Evolutionary conservation across 2,797 vertebrate genomes (phyloP).

Genomic region (Hippopotamyrus pictus): DNA sequence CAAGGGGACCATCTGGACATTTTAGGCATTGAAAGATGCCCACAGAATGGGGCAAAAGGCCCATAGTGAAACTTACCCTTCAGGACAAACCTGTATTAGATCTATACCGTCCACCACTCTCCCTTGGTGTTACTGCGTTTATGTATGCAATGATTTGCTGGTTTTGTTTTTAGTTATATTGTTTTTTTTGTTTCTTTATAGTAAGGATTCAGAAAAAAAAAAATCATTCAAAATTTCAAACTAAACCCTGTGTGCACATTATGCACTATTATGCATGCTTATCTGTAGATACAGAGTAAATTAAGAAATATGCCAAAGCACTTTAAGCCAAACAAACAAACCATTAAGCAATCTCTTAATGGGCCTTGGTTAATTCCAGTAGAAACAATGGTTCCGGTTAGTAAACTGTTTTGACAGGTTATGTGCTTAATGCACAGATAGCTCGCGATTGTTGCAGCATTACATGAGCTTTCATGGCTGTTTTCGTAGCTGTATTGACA

Average conservation of each 20-base stretch:
- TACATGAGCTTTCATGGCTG: background rate
- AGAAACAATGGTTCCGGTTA: background rate
- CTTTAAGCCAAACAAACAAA: background rate
- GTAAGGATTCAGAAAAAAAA: background rate
- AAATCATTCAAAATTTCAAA: background rate
- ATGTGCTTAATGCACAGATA: background rate
- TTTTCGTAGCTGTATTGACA: background rate
- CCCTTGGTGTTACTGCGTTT: background rate
- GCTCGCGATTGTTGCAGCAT: background rate
- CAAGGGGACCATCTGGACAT: conserved; percentile 14
- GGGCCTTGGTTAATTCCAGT: background rate
- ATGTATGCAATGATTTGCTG: background rate
- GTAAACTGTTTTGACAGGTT: background rate
- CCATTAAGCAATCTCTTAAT: background rate
- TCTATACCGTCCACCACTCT: background rate
- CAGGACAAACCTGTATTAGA: background rate
- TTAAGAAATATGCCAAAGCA: background rate
- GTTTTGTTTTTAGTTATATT: background rate
- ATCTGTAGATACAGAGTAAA: background rate
- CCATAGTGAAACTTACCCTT: background rate
- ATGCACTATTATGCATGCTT: background rate
- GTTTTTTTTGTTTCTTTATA: background rate
- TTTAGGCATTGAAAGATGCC: conserved; percentile 2
- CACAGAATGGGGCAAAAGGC: background rate
- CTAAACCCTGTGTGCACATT: background rate